phyloP scores from a whole-genome alignment of 2,797 vertebrate species.

The Phyllotis vaccarum region DNA sequence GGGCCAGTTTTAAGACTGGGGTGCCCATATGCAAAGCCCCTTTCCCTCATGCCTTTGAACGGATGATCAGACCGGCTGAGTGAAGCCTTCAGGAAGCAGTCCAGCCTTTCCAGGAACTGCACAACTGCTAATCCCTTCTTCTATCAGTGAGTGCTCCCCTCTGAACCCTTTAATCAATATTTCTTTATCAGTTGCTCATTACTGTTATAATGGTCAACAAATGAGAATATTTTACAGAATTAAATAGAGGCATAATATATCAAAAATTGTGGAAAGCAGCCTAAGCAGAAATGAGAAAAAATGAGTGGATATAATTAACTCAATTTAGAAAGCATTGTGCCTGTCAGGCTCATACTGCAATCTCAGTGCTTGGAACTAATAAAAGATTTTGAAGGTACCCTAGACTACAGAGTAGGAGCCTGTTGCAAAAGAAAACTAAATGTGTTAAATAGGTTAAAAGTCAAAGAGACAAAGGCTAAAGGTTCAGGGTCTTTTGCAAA shows the following conservation, averaged over 20 bases:
- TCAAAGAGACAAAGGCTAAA: not conserved
- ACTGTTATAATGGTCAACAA: not conserved
- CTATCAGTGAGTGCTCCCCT: too few species aligned
- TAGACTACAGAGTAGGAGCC: not conserved
- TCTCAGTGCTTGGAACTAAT: not conserved
- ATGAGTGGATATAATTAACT: not conserved
- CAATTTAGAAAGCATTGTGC: not conserved
- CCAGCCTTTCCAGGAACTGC: too few species aligned
- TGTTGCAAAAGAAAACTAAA: conserved; percentile 4
- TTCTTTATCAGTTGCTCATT: too few species aligned
- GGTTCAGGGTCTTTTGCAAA: not conserved
- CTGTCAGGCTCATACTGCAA: not conserved
- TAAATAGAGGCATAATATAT: not conserved
- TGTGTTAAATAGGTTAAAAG: not conserved
- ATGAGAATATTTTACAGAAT: not conserved
- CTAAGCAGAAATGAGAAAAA: not conserved
- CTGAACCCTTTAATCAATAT: too few species aligned
- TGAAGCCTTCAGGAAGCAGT: too few species aligned
- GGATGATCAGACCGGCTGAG: too few species aligned
- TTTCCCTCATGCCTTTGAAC: too few species aligned
- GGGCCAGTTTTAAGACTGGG: too few species aligned
- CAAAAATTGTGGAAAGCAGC: not conserved
- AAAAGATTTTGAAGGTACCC: not conserved
- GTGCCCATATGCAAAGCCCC: too few species aligned
- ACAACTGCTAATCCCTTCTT: too few species aligned